Conservation (phyloP, 2,113 vertebrate genomes). For the Tragulus kanchil region DNA sequence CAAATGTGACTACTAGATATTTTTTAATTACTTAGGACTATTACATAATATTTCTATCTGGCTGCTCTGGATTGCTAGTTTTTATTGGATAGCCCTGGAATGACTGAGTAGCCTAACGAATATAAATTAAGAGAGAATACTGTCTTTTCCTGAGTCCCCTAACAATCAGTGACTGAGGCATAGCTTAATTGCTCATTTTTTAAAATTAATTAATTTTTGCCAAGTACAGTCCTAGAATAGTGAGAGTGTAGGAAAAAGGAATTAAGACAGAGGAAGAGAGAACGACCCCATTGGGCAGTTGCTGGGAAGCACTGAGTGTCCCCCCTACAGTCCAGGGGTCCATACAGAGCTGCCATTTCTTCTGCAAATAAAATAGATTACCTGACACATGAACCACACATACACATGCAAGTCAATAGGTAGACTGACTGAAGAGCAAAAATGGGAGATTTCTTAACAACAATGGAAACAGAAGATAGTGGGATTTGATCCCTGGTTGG, state of each 20-base stretch:
- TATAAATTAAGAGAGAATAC: background rate
- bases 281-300: background rate
- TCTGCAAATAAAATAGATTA: background rate
- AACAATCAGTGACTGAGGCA: background rate
- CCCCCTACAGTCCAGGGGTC: background rate
- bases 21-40: background rate
- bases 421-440: background rate
- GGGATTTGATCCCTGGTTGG: background rate
- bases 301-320: background rate
- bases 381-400: background rate
- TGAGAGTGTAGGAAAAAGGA: background rate
- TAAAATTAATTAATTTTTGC: background rate
- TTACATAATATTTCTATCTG: background rate
- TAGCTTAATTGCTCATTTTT: background rate
- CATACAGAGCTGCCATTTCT: background rate
- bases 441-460: background rate
- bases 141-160: background rate
- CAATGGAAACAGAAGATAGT: background rate
- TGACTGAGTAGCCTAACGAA: background rate
- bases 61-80: background rate
- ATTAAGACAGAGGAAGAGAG: background rate
- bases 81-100: background rate
- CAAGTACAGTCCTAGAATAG: background rate
- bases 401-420: background rate
- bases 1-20: background rate